These are phyloP conservation scores for Diabrotica undecimpunctata DNA, from an alignment of 1,140 invertebrate genomes.

Conservation along the genomic window DNA sequence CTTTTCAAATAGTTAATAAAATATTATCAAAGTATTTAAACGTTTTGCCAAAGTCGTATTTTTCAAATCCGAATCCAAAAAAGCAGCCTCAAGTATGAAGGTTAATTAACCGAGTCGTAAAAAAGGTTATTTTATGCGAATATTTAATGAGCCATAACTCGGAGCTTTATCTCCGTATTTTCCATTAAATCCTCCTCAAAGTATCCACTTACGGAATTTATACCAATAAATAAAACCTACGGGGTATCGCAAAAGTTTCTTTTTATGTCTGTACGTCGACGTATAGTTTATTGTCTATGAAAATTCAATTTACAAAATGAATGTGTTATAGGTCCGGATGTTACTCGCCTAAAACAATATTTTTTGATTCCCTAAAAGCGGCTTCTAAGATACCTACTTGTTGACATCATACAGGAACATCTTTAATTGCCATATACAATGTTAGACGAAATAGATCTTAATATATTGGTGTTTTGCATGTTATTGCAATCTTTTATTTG, in stretches of 20 bases:
- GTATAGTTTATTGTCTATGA: background rate
- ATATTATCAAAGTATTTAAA: background rate
- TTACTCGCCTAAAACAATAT: no score
- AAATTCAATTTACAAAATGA: background rate
- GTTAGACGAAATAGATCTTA: no score
- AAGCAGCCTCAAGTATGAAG: slow-evolving; percentile 17
- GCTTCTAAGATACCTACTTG: no score
- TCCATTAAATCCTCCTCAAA: slow-evolving; percentile 19
- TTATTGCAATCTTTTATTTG: no score
- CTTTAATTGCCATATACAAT: no score
- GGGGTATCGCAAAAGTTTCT: background rate
- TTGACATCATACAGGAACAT: no score
- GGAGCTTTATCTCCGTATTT: slow-evolving; percentile 19
- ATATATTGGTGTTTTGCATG: no score
- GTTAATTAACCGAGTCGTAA: slow-evolving; percentile 21
- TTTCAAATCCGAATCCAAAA: slow-evolving; percentile 12
- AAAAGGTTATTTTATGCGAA: slow-evolving; percentile 21
- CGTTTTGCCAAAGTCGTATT: background rate
- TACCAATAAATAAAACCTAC: slow-evolving; percentile 15
- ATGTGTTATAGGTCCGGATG: background rate
- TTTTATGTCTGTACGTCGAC: background rate
- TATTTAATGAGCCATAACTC: slow-evolving; percentile 23
- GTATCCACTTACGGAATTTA: slow-evolving; percentile 19
- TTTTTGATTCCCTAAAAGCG: no score
- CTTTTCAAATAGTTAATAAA: background rate